Base-by-base conservation (phyloP, 2,888 invertebrate species). In the Trissoscelio sp. region DNA sequence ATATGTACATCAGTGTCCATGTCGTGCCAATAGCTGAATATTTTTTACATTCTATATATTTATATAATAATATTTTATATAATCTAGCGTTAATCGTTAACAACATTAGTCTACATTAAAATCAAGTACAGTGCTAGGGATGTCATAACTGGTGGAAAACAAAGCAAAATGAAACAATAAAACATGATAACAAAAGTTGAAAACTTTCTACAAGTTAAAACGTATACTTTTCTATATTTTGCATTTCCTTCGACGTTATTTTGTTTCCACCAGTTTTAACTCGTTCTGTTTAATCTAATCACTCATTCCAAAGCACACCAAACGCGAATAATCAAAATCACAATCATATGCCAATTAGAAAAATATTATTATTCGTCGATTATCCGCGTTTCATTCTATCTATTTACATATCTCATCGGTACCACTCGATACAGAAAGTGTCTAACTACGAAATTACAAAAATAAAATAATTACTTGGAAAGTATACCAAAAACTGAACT, bases 1-100 rank as follows among this genome's bases (percentile, higher is more conserved):
- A 85, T 89, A 89, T 90, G 88, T 90, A 90, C 90, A 91, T 89
- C 87, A 90, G 90, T 91, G 91, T 87, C 91, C 91, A 90, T 89
- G 87, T 89, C 84, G 85, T 88, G 85, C 86, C 74, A 84, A 88
- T 90, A 91, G 90, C 90, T 91, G 91, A 91, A 89, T 90, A 91
- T 91, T 88, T 87, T 84, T 73, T 78, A 78, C 67, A 72, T 72
- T 67, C 20, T 51, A 11, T 34, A 42, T 46, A 57, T 3, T 2
- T 34, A 24, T 34, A 67, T 55, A 53, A 48, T 60, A 34, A 48
- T n/a, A 20, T 18, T 55, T 28, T 20, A 24, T 70, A 79, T 72
- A 64, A 72, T 48, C 55, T 79, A 66, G 66, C 58, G 18, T 62
- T 55, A 77, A 62, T 78, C 6, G 9, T 46, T 79, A 79, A 79